Conservation (phyloP, 2,888 invertebrate genomes). For the Lasioglossum zephyrum region DNA sequence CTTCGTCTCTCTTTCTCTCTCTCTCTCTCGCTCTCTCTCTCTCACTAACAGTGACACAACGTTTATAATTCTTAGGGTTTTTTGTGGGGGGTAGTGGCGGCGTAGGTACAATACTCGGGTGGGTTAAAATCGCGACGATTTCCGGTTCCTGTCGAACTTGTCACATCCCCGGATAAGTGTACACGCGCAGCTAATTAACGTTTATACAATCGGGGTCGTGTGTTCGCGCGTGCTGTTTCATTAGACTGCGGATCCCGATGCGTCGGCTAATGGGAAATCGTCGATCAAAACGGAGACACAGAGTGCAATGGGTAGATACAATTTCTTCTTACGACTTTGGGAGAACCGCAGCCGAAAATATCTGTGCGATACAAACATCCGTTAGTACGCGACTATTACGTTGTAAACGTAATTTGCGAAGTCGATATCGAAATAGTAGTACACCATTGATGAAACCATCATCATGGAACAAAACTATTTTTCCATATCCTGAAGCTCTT, state of each 20-base stretch:
- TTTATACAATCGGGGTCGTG: conserved; percentile 9
- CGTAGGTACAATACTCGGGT: not conserved
- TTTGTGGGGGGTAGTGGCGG: not conserved
- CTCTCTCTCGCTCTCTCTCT: no score
- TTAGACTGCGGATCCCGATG: conserved; percentile 21
- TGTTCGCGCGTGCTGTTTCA: conserved; percentile 6
- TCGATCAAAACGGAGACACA: not conserved
- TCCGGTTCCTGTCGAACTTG: conserved; percentile 5
- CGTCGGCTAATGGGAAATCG: not conserved
- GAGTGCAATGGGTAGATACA: not conserved
- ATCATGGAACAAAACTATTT: not conserved
- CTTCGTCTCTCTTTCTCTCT: not conserved
- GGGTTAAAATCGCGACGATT: conserved; percentile 25
- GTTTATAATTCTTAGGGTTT: conserved; percentile 10
- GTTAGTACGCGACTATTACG: not conserved
- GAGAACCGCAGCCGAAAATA: not conserved
- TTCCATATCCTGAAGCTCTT: not conserved
- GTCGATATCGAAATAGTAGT: no score
- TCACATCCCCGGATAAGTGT: conserved; percentile 13
- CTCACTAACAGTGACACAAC: conserved; percentile 19
- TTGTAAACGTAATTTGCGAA: no score
- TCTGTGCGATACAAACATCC: not conserved
- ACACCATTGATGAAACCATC: not conserved
- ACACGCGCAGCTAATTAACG: conserved; percentile 8
- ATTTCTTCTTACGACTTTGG: not conserved